phyloP scores from a whole-genome alignment of 2,113 vertebrate genomes.

The Sinocyclocheilus grahami region DNA sequence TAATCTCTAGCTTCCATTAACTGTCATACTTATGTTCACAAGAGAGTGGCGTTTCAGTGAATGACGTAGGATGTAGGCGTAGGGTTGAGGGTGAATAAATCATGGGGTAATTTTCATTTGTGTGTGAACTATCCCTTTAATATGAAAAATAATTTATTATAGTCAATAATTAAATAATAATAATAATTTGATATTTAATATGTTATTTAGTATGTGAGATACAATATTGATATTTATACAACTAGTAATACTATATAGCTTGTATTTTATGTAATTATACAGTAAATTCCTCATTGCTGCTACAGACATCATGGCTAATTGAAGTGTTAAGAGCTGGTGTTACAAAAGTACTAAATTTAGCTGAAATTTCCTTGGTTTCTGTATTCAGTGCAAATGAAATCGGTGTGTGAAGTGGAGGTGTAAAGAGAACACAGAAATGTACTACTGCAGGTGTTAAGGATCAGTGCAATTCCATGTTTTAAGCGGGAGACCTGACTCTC shows the following conservation, averaged over 20 bases:
- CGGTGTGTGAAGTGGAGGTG: constrained; percentile 40
- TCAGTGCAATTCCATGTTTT: constrained; percentile 24
- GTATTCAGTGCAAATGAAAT: constrained; percentile 52
- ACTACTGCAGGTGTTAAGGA: constrained; percentile 40
- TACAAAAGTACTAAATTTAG: constrained; percentile 36
- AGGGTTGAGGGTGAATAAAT: too few relatives aligned
- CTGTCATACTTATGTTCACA: too few relatives aligned
- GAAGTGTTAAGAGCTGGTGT: constrained; percentile 2
- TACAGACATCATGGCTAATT: not conserved
- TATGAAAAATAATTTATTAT: too few relatives aligned
- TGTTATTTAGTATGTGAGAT: too few relatives aligned
- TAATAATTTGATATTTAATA: too few relatives aligned
- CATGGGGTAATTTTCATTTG: too few relatives aligned
- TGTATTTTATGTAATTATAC: not conserved
- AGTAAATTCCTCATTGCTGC: not conserved
- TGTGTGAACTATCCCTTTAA: too few relatives aligned
- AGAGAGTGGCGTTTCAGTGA: too few relatives aligned
- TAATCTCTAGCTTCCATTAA: too few relatives aligned
- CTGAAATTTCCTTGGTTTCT: constrained; percentile 42
- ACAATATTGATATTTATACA: too few relatives aligned
- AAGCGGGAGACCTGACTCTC: constrained; percentile 38
- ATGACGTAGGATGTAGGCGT: too few relatives aligned
- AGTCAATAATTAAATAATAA: too few relatives aligned
- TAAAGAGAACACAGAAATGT: constrained; percentile 50
- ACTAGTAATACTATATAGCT: not conserved